Conservation (phyloP, 1,140 invertebrate genomes). For the Alviniconcha marisindica region DNA sequence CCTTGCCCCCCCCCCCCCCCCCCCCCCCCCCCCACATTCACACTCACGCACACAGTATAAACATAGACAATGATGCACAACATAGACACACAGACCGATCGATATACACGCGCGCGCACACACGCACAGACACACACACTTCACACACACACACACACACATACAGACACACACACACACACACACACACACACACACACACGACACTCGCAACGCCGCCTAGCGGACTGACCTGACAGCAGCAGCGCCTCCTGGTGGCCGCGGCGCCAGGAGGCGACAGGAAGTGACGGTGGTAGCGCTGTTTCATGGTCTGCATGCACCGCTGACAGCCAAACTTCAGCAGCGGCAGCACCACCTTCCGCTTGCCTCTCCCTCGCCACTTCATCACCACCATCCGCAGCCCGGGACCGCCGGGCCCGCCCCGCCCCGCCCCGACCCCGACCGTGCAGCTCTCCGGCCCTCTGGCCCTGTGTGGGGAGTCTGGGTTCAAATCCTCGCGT, state of each 20-base stretch:
- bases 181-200: not conserved
- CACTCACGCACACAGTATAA: too few relatives aligned
- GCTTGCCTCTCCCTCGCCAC: constrained; percentile 14
- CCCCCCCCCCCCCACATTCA: too few relatives aligned
- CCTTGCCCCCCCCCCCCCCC: too few relatives aligned
- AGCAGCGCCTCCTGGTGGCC: not conserved
- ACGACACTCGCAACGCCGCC: not conserved
- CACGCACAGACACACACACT: constrained; percentile 3
- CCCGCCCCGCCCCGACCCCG: not conserved
- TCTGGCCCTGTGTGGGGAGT: too few relatives aligned
- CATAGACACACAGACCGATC: too few relatives aligned
- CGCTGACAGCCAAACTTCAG: constrained; percentile 44
- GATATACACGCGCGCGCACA: not conserved
- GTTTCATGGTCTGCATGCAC: constrained; percentile 45
- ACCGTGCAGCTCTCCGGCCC: not conserved
- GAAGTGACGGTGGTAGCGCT: constrained; percentile 24
- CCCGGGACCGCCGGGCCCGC: not conserved
- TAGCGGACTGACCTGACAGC: not conserved
- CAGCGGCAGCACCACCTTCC: constrained; percentile 30
- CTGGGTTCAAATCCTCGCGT: too few relatives aligned
- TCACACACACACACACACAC: constrained; percentile 20
- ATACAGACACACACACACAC: not conserved
- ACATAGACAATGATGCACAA: too few relatives aligned
- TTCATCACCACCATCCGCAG: constrained; percentile 6
- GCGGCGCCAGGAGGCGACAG: not conserved